Conservation (phyloP, 2,888 invertebrate species). For the Biston betularia region DNA sequence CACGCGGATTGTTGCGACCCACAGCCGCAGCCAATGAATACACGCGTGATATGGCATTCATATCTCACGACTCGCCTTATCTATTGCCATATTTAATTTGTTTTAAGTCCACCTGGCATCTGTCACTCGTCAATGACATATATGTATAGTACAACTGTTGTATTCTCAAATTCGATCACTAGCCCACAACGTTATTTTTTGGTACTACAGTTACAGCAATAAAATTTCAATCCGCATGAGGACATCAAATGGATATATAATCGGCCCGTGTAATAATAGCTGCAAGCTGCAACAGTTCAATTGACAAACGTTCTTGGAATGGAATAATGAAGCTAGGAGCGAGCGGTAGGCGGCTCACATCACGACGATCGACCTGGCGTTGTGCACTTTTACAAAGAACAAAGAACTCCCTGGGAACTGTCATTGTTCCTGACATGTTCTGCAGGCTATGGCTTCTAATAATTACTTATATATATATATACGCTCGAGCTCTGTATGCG, state of each 20-base stretch:
- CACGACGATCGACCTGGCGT: conserved; percentile 57
- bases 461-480: conserved; percentile 34
- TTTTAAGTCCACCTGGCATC: conserved; percentile 24
- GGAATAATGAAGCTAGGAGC: conserved; percentile 62
- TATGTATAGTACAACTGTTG: too few species aligned
- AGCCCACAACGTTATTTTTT: conserved; percentile 17
- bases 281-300: conserved; percentile 55
- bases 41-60: conserved; percentile 44
- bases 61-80: conserved; percentile 49
- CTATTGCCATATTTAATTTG: conserved; percentile 42
- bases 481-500: conserved; percentile 29
- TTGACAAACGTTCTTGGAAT: conserved; percentile 62
- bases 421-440: conserved; percentile 50
- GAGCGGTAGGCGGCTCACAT: conserved; percentile 58
- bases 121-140: conserved; percentile 24
- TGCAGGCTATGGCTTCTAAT: conserved; percentile 35
- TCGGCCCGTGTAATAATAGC: conserved; percentile 54
- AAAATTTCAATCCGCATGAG: conserved; percentile 30
- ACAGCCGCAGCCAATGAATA: conserved; percentile 40
- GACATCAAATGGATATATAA: conserved; percentile 51
- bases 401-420: conserved; percentile 62
- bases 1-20: conserved; percentile 8
- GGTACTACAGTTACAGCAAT: conserved; percentile 24
- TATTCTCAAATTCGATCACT: conserved; percentile 22
- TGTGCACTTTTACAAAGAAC: conserved; percentile 58